Conservation (phyloP, 2,113 vertebrate species). For the Burhinus bistriatus region DNA sequence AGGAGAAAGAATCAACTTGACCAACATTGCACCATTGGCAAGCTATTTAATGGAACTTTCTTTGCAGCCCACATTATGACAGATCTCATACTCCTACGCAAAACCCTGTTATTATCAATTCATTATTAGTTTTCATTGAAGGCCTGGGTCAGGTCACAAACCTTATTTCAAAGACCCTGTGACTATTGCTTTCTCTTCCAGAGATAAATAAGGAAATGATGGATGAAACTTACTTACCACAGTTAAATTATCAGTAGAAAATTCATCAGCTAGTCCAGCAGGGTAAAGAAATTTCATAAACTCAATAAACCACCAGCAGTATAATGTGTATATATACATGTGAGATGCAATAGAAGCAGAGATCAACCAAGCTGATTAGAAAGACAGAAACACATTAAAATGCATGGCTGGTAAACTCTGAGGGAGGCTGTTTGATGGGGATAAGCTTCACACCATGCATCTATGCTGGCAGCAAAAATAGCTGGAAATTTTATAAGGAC, state of each 20-base stretch:
- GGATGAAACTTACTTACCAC: neutral
- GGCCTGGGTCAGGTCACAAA: neutral
- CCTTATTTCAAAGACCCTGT: neutral
- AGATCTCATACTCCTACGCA: neutral
- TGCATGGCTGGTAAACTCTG: neutral
- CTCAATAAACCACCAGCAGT: neutral
- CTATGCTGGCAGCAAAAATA: neutral
- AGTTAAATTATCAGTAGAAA: neutral
- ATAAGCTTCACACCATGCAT: neutral
- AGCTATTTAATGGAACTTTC: neutral
- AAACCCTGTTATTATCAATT: neutral
- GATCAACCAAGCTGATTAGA: neutral
- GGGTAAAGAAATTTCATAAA: slow-evolving; percentile 14
- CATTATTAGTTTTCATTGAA: slow-evolving; percentile 17
- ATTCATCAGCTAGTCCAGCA: neutral
- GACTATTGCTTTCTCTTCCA: neutral
- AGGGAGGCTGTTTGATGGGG: neutral
- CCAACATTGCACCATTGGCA: neutral
- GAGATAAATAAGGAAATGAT: slow-evolving; percentile 44
- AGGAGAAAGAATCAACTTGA: neutral
- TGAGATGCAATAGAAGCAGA: neutral
- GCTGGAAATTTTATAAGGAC: neutral
- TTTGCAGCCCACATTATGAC: neutral
- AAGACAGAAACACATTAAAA: neutral
- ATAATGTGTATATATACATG: neutral